These are phyloP conservation scores for Paradisaea rubra DNA, from an alignment of 2,113 vertebrate genomes.

Conservation along the genomic window DNA sequence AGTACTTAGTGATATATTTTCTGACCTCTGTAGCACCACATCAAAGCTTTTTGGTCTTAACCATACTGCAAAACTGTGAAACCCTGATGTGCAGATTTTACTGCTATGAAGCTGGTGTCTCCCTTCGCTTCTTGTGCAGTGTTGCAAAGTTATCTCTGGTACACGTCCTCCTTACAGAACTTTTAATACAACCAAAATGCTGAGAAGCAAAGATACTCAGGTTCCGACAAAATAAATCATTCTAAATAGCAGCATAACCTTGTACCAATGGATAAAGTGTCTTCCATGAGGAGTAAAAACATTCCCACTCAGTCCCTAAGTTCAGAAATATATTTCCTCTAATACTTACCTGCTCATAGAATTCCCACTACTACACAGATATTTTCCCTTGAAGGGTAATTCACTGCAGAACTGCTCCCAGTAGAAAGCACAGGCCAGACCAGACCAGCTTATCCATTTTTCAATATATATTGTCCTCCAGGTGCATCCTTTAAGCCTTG, in stretches of 20 bases:
- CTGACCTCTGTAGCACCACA: neutral
- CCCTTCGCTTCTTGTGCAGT: neutral
- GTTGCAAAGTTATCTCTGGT: neutral
- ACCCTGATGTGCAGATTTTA: neutral
- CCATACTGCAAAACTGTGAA: neutral
- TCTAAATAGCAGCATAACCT: neutral
- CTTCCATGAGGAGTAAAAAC: neutral
- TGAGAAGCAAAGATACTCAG: neutral
- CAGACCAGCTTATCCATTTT: neutral
- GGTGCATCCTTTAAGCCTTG: neutral
- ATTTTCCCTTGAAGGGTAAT: neutral
- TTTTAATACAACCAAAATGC: neutral
- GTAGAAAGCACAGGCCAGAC: neutral
- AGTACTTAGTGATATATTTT: neutral
- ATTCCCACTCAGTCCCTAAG: neutral
- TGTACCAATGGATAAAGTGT: neutral
- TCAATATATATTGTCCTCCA: neutral
- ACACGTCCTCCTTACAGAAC: accelerated
- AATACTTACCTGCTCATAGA: neutral
- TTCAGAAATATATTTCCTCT: neutral
- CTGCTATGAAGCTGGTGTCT: neutral
- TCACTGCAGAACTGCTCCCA: neutral
- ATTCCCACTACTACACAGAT: neutral
- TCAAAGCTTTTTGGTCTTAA: neutral
- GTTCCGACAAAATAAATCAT: neutral